phyloP scores from a whole-genome alignment of 2,888 invertebrate genomes.

The Parnassius mnemosyne region DNA sequence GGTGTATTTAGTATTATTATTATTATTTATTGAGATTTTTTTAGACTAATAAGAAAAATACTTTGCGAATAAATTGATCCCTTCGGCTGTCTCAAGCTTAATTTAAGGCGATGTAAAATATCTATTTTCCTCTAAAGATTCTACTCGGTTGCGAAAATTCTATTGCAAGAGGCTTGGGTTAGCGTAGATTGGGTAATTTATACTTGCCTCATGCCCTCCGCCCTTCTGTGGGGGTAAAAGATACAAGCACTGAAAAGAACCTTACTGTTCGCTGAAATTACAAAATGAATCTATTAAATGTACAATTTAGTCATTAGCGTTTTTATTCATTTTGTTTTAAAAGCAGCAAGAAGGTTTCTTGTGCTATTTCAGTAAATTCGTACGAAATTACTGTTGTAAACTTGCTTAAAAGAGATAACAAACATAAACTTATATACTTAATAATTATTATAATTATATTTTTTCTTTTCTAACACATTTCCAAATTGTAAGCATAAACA shows the following conservation, averaged over 20 bases:
- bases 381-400: neutral
- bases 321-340: constrained; percentile 43
- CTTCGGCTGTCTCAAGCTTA: constrained; percentile 53
- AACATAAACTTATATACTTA: too few species aligned
- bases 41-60: too few species aligned
- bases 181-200: constrained; percentile 79
- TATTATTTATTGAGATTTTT: too few species aligned
- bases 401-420: too few species aligned
- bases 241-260: constrained; percentile 61
- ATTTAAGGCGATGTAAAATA: constrained; percentile 60
- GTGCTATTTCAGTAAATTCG: neutral
- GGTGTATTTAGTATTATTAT: too few species aligned
- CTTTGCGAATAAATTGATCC: constrained; percentile 46
- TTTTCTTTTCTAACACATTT: too few species aligned
- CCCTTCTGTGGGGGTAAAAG: constrained; percentile 46
- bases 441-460: too few species aligned
- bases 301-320: constrained; percentile 44
- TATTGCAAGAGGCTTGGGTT: constrained; percentile 72
- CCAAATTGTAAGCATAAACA: too few species aligned
- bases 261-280: constrained; percentile 71
- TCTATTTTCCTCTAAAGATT: constrained; percentile 63
- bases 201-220: constrained; percentile 67
- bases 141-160: constrained; percentile 67
- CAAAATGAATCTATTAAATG: constrained; percentile 71
- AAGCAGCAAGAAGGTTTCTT: constrained; percentile 22